phyloP scores from a whole-genome alignment of 2,888 invertebrate species.

The Cataglyphis altisquamis region DNA sequence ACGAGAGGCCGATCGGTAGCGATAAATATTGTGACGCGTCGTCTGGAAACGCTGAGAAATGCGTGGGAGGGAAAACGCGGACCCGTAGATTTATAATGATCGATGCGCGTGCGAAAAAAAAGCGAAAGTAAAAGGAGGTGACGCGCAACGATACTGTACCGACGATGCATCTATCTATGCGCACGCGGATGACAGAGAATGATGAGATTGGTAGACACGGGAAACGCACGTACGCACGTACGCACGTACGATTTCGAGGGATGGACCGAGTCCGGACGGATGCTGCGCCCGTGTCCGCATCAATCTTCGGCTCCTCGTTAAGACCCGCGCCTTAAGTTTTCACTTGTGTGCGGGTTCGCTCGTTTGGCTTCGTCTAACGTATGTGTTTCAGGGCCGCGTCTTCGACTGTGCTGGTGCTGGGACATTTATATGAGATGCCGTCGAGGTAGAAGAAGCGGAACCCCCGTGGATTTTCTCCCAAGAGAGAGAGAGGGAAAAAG shows the following conservation, averaged over 20 bases:
- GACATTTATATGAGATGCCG: conserved; percentile 81
- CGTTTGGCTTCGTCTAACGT: conserved; percentile 65
- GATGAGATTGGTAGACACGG: conserved; percentile 62
- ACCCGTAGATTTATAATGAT: conserved; percentile 40
- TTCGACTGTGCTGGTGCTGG: conserved; percentile 65
- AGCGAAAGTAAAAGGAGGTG: not conserved
- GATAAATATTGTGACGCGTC: conserved; percentile 29
- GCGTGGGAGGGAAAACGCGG: conserved; percentile 1
- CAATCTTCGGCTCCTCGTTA: conserved; percentile 85
- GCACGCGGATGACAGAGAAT: conserved; percentile 59
- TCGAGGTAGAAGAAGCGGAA: conserved; percentile 62
- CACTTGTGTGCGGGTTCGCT: conserved; percentile 66
- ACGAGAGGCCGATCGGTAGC: conserved; percentile 43
- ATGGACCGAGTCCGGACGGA: conserved; percentile 64
- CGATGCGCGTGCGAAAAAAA: conserved; percentile 20
- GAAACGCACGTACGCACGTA: conserved; percentile 70
- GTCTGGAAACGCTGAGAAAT: not conserved
- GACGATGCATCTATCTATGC: conserved; percentile 53
- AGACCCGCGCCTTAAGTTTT: conserved; percentile 82
- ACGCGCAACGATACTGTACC: conserved; percentile 24
- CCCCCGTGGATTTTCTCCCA: conserved; percentile 82
- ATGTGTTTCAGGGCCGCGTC: conserved; percentile 67
- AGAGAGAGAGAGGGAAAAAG: conserved; percentile 44
- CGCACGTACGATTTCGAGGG: conserved; percentile 67
- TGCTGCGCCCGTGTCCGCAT: conserved; percentile 82